Conservation (phyloP, 2,888 invertebrate species). For the Hirtodrosophila alboralis region DNA sequence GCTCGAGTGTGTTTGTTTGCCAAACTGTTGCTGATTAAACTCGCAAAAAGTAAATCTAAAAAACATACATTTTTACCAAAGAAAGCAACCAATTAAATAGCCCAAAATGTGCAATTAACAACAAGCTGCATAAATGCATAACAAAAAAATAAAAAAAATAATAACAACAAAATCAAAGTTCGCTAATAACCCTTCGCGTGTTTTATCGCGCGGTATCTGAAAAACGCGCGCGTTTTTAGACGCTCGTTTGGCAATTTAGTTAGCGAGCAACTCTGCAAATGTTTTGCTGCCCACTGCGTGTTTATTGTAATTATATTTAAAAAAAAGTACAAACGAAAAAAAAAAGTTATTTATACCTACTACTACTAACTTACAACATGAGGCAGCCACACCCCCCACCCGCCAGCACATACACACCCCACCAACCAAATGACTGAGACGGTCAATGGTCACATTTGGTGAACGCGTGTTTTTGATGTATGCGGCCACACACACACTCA, state of each 20-base stretch:
- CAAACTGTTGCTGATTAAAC: slow-evolving; percentile 36
- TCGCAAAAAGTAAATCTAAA: no score
- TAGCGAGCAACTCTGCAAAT: slow-evolving; percentile 40
- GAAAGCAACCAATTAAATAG: not conserved
- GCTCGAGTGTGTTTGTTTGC: slow-evolving; percentile 23
- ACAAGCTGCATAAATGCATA: slow-evolving; percentile 39
- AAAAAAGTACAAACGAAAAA: slow-evolving; percentile 43
- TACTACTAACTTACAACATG: slow-evolving; percentile 17
- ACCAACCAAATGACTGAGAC: slow-evolving; percentile 17
- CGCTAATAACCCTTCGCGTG: slow-evolving; percentile 56
- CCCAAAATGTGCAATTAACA: slow-evolving; percentile 5
- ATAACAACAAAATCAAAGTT: slow-evolving; percentile 14
- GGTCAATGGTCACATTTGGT: slow-evolving; percentile 47
- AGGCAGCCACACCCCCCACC: slow-evolving; percentile 34
- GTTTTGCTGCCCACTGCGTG: slow-evolving; percentile 68
- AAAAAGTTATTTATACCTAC: slow-evolving; percentile 58
- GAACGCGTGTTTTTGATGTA: slow-evolving; percentile 52
- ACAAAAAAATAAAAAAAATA: slow-evolving; percentile 14
- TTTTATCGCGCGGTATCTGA: slow-evolving; percentile 33
- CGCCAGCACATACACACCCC: slow-evolving; percentile 16
- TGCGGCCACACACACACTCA: no score
- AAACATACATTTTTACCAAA: not conserved
- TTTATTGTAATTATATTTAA: slow-evolving; percentile 81
- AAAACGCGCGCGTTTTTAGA: slow-evolving; percentile 54
- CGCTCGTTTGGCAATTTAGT: slow-evolving; percentile 70